Conservation (phyloP, 92 coral and sea anemone genomes). For the Metridium senile region DNA sequence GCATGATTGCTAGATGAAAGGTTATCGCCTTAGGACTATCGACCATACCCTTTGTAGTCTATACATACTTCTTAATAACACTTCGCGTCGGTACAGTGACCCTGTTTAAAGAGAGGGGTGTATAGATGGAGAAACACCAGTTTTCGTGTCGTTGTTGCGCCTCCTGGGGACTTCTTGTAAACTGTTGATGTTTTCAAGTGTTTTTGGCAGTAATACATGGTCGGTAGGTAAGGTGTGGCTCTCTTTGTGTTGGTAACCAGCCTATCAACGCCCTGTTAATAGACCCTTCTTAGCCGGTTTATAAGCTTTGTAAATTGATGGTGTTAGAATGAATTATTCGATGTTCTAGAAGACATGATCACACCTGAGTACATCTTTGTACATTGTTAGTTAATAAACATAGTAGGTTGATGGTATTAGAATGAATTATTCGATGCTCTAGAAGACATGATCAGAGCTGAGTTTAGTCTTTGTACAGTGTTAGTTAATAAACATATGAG, state of each 20-base stretch:
- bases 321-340: background rate
- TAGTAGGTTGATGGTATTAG: background rate
- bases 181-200: conserved; percentile 7
- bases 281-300: background rate
- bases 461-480: background rate
- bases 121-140: background rate
- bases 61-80: background rate
- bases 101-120: background rate
- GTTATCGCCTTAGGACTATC: background rate
- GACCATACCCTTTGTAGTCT: conserved; percentile 1
- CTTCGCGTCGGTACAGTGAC: background rate
- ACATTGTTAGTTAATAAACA: background rate
- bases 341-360: background rate
- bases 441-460: background rate
- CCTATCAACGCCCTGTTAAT: background rate
- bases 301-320: background rate
- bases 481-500: background rate
- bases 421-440: background rate
- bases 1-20: background rate
- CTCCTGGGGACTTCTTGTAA: background rate
- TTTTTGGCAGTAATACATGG: background rate
- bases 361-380: background rate
- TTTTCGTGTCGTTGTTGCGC: background rate
- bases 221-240: background rate
- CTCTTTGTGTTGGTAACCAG: background rate